These are phyloP conservation scores for Tetragnatha montana DNA, from an alignment of 2,888 invertebrate genomes.

Conservation along the genomic window DNA sequence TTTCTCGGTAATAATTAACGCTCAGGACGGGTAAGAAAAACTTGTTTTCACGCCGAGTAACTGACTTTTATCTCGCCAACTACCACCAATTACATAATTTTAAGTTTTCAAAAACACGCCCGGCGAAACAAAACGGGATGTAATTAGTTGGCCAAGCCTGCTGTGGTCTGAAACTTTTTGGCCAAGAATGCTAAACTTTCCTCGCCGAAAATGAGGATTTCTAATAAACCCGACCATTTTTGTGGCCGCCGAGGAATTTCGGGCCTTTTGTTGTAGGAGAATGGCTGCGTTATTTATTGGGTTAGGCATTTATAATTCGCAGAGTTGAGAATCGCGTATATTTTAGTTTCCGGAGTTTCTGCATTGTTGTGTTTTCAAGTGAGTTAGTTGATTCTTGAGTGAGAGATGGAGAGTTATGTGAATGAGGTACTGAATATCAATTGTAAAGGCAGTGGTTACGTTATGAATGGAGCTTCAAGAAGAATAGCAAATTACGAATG, in stretches of 20 bases:
- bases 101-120: slow-evolving; percentile 37
- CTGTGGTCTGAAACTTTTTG: slow-evolving; percentile 15
- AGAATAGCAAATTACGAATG: too few relatives aligned
- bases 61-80: slow-evolving; percentile 45
- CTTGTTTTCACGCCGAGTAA: neutral
- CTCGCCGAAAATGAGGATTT: slow-evolving; percentile 20
- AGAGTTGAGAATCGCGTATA: too few relatives aligned
- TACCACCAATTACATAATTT: slow-evolving; percentile 42
- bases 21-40: slow-evolving; percentile 46
- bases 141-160: slow-evolving; percentile 48
- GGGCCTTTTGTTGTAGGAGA: neutral
- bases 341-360: too few relatives aligned
- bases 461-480: too few relatives aligned
- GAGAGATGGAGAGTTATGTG: too few relatives aligned
- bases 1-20: slow-evolving; percentile 60
- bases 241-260: neutral
- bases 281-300: too few relatives aligned
- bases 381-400: too few relatives aligned
- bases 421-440: too few relatives aligned
- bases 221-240: slow-evolving; percentile 20
- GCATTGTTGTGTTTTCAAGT: too few relatives aligned
- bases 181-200: slow-evolving; percentile 28
- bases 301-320: too few relatives aligned
- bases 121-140: slow-evolving; percentile 29
- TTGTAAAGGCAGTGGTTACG: too few relatives aligned